These are phyloP conservation scores for Campylomormyrus numenius DNA, from an alignment of 2,113 vertebrate species.

Conservation along the genomic window DNA sequence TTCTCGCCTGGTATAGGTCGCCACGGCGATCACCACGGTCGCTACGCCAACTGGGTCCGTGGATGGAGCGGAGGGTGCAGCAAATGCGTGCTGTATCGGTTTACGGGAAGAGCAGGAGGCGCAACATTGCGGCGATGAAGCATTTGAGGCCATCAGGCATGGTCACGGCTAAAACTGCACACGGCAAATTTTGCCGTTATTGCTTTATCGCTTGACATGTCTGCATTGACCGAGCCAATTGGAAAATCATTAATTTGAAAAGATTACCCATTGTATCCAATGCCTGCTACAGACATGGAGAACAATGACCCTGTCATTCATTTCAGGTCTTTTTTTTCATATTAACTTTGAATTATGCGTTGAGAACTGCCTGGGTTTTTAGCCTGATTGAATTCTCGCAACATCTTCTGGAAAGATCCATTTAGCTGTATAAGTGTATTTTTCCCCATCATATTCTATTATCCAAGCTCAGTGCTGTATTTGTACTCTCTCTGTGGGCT, in stretches of 20 bases:
- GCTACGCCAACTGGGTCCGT: background rate
- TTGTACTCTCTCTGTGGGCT: background rate
- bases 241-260: constrained; percentile 9
- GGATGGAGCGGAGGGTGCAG: background rate
- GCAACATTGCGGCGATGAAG: background rate
- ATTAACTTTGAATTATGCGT: background rate
- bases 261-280: background rate
- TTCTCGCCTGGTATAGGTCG: background rate
- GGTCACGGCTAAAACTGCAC: background rate
- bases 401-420: background rate
- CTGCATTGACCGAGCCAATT: background rate
- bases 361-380: background rate
- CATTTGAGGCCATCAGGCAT: background rate
- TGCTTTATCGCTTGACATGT: background rate
- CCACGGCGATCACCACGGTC: background rate
- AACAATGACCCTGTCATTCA: constrained; percentile 13
- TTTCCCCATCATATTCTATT: background rate
- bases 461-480: background rate
- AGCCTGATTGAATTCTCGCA: constrained; percentile 15
- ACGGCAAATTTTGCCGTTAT: background rate
- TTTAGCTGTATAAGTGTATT: constrained; percentile 1
- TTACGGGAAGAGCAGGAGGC: background rate
- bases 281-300: background rate
- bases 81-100: background rate
- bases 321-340: background rate